Evolutionary conservation across 2,888 invertebrate genomes (phyloP).

Genomic region (Hermodice carunculata): DNA sequence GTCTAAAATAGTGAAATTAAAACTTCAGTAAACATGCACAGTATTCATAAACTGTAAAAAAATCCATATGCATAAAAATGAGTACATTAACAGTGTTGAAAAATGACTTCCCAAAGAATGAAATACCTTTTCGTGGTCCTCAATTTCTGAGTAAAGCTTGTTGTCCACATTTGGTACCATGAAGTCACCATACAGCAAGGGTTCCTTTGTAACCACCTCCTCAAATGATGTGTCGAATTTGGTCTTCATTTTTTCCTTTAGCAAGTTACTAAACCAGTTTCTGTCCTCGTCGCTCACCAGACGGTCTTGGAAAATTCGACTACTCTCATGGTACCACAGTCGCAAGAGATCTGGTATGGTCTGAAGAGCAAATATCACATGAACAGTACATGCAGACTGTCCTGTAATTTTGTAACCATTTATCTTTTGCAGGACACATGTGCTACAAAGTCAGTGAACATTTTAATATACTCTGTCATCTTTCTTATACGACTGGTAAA

Average conservation of each 20-base stretch:
- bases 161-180: constrained; percentile 65
- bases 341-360: constrained; percentile 57
- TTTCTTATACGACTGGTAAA: too few species aligned
- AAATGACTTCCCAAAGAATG: too few species aligned
- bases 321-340: constrained; percentile 70
- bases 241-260: constrained; percentile 72
- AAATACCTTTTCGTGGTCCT: constrained; percentile 75
- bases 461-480: too few species aligned
- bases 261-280: constrained; percentile 58
- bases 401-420: too few species aligned
- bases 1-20: too few species aligned
- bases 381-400: too few species aligned
- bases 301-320: constrained; percentile 70
- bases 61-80: too few species aligned
- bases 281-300: constrained; percentile 70
- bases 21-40: too few species aligned
- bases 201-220: constrained; percentile 72
- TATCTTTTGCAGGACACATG: too few species aligned
- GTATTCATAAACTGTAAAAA: too few species aligned
- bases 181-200: constrained; percentile 81
- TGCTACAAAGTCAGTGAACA: too few species aligned
- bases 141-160: constrained; percentile 77
- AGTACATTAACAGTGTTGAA: too few species aligned
- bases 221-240: constrained; percentile 74
- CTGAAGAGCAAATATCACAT: constrained; percentile 47